Base-by-base conservation (phyloP, 2,113 vertebrate genomes). In the Centropristis striata region DNA sequence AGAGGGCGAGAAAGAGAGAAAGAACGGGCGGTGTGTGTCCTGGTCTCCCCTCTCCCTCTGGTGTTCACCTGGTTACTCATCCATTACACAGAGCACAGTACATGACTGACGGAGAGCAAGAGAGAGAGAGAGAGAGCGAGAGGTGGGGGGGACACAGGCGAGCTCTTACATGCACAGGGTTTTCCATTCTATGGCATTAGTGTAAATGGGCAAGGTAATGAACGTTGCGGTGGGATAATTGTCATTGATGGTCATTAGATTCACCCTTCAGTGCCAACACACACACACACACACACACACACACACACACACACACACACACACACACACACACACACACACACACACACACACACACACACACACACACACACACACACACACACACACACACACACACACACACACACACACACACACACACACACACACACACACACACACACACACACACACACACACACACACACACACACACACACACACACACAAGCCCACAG, bases 61-160 rank as follows among this genome's bases (percentile, higher is more conserved):
- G 91, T 92, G 93, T 93, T 92, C 91, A 92, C 91, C 93, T 89
- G 93, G 90, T 92, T 94, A 94, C 93, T 93, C 93, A 93, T 93
- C 93, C 93, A 91, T 93, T 89, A 90, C 93, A 90, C 84, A 88
- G 76, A 91, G 89, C 85, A 91, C 85, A 90, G 83, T 86, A 93
- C 91, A 93, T 89, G 92, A 93, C 86, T 87, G 92, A 82, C 59
- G 4, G 78, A 70, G 87, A 74, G 86, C 13, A 47, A 51, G 71
- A 60, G 46, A 44, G 65, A 65, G 23, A 21, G 32, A 18, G 39
- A n/a, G 25, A 53, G 54, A 94, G 95, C 93, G 92, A 94, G 25
- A 71, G 36, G 70, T n/a, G 28, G 44, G 79, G 66, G 77, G 66
- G 71, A 70, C 23, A 55, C 21, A 76, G 61, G 68, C 70, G 23